Evolutionary conservation across 2,113 vertebrate genomes (phyloP).

Genomic region (Elgaria multicarinata): DNA sequence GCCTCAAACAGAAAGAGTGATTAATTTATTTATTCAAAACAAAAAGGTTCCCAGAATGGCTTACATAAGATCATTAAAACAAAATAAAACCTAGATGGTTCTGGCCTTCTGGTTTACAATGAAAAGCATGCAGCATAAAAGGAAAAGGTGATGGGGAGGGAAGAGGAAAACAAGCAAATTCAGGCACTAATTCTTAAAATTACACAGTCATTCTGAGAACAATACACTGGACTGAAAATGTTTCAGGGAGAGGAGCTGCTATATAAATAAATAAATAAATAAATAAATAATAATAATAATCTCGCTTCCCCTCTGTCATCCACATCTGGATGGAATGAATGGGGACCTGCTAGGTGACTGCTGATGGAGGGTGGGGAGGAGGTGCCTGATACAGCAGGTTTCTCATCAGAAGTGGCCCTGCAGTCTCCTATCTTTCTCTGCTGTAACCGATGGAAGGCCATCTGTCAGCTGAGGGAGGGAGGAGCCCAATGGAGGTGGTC

Average conservation of each 20-base stretch:
- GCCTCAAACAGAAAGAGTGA: not conserved
- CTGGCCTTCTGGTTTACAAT: not conserved
- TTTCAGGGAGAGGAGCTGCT: not conserved
- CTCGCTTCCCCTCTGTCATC: not conserved
- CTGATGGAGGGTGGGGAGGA: not conserved
- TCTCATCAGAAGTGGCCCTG: not conserved
- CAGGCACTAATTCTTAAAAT: not conserved
- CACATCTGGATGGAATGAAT: not conserved
- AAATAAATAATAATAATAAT: too few species aligned
- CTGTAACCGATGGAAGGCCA: not conserved
- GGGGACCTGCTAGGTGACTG: not conserved
- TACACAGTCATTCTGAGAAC: not conserved
- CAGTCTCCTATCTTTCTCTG: not conserved
- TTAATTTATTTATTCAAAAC: not conserved
- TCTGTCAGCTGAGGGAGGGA: not conserved
- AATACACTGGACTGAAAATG: not conserved
- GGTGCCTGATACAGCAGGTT: not conserved
- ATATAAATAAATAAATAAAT: too few species aligned
- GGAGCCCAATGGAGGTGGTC: not conserved
- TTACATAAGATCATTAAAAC: not conserved
- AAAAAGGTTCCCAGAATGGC: not conserved
- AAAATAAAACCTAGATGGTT: not conserved
- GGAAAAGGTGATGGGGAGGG: not conserved
- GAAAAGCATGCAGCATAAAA: not conserved
- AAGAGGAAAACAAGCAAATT: not conserved